A percentile compares a stretch with the other conserved stretches of the same genome.
phyloP scores from a whole-genome alignment of 2,797 vertebrate genomes.

The Falco cherrug region DNA sequence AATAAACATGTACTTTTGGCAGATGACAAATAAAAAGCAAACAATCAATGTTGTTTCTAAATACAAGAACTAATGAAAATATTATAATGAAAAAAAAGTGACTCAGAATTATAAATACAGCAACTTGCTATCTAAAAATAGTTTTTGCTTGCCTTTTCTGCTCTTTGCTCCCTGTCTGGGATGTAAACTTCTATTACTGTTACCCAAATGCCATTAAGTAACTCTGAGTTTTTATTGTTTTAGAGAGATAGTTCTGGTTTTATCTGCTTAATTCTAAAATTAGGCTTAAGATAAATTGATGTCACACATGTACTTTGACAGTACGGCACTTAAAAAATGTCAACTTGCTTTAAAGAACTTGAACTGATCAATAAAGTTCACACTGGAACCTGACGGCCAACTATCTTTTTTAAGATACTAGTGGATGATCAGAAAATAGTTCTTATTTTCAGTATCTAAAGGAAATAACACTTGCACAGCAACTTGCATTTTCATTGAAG shows the following conservation, averaged over 20 bases:
- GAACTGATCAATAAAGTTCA: not conserved
- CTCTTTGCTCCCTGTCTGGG: not conserved
- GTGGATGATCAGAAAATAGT: not conserved
- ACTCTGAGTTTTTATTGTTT: not conserved
- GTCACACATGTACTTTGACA: not conserved
- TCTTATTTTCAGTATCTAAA: not conserved
- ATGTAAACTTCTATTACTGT: not conserved
- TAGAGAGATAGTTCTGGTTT: not conserved
- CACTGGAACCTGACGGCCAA: not conserved
- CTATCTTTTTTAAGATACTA: not conserved
- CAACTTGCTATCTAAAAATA: fast-evolving
- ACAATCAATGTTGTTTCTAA: not conserved
- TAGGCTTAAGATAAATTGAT: not conserved
- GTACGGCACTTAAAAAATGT: not conserved
- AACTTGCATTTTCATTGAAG: slow-evolving; percentile 1
- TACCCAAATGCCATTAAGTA: not conserved
- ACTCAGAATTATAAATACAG: not conserved
- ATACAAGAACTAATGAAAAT: not conserved
- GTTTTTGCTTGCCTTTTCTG: not conserved
- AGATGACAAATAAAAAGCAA: slow-evolving; percentile 2
- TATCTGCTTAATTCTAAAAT: not conserved
- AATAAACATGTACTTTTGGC: not conserved
- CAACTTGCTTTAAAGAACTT: not conserved
- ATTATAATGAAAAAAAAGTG: not conserved
- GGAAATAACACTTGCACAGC: not conserved